Evolutionary conservation across 92 coral and sea anemone species (phyloP).

Genomic region (Heliopora coerulea): DNA sequence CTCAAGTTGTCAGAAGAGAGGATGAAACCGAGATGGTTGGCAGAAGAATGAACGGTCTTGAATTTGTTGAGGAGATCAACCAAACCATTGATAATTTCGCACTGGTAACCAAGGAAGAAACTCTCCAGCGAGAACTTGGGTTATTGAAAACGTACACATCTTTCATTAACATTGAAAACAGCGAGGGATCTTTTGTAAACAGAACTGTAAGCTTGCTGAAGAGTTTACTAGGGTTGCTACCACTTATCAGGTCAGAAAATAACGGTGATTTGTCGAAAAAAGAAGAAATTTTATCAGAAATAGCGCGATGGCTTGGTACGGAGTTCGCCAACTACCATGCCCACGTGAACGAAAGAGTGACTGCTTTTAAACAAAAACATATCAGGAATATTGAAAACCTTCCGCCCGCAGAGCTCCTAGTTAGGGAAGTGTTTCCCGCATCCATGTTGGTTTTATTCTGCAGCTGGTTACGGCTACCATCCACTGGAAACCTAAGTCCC

Average conservation of each 20-base stretch:
- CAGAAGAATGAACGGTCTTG: background rate
- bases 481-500: background rate
- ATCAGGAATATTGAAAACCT: constrained; percentile 73
- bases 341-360: constrained; percentile 60
- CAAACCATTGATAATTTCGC: background rate
- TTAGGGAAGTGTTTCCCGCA: constrained; percentile 72
- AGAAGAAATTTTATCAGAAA: constrained; percentile 39
- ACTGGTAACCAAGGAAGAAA: background rate
- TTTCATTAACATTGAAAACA: background rate
- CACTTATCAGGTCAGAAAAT: background rate
- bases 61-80: background rate
- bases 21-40: background rate
- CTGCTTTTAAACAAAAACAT: constrained; percentile 70
- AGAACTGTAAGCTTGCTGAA: constrained; percentile 27
- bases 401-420: constrained; percentile 65
- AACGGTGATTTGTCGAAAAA: background rate
- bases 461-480: constrained; percentile 61
- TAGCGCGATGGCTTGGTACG: constrained; percentile 69
- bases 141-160: constrained; percentile 23
- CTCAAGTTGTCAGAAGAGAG: no score
- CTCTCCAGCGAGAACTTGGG: constrained; percentile 9
- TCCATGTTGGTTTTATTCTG: constrained; percentile 70
- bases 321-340: constrained; percentile 59
- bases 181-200: background rate
- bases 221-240: background rate